These are phyloP conservation scores for Larimichthys crocea DNA, from an alignment of 2,113 vertebrate species.

Conservation along the genomic window DNA sequence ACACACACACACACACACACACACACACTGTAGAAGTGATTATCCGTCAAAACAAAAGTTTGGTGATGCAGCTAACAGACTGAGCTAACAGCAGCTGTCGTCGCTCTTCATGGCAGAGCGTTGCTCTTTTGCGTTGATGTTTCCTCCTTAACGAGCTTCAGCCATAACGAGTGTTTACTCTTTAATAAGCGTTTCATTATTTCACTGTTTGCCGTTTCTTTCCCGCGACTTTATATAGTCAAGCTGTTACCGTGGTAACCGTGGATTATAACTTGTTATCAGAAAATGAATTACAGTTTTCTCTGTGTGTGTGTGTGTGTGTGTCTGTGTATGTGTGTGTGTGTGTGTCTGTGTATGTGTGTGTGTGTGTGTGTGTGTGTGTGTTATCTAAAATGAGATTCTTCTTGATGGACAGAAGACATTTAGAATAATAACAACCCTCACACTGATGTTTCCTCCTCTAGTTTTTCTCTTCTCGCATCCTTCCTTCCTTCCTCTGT, in stretches of 20 bases:
- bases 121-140: no score
- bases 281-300: slow-evolving; percentile 65
- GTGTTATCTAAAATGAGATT: slow-evolving; percentile 67
- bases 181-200: not conserved
- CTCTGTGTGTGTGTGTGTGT: not conserved
- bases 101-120: no score
- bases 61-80: not conserved
- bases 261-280: slow-evolving; percentile 55
- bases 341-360: slow-evolving; percentile 26
- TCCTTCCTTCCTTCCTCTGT: not conserved
- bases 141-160: no score
- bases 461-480: not conserved
- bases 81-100: no score
- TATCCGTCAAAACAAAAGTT: not conserved
- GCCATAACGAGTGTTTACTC: no score
- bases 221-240: not conserved
- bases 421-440: no score
- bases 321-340: slow-evolving; percentile 1
- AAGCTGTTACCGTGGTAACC: slow-evolving; percentile 48
- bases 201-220: slow-evolving; percentile 5
- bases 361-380: slow-evolving; percentile 19
- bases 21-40: not conserved
- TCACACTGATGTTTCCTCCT: not conserved
- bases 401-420: slow-evolving; percentile 34
- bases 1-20: slow-evolving; percentile 17